Percentiles rank a stretch among this genome's conserved stretches.
Conservation (phyloP, 1,140 invertebrate genomes). For the Aphelinus atriplicis region DNA sequence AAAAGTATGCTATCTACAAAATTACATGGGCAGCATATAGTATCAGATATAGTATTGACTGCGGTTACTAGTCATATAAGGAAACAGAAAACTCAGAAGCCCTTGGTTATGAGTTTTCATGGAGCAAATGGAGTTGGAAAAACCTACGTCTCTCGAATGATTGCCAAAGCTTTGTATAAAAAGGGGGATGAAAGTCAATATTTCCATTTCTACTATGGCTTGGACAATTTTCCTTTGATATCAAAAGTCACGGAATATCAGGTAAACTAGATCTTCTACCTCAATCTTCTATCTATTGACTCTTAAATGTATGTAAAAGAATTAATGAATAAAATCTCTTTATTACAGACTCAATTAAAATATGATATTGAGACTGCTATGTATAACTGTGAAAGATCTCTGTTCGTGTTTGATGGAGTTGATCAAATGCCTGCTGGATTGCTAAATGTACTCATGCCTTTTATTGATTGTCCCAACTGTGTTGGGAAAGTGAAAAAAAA, state of each 20-base stretch:
- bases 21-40: slow-evolving; percentile 74
- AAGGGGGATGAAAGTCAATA: slow-evolving; percentile 79
- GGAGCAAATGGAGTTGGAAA: slow-evolving; percentile 88
- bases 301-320: slow-evolving; percentile 3
- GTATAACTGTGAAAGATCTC: slow-evolving; percentile 74
- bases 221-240: slow-evolving; percentile 78
- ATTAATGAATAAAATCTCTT: slow-evolving; percentile 14
- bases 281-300: slow-evolving; percentile 45
- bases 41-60: slow-evolving; percentile 65
- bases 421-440: slow-evolving; percentile 89
- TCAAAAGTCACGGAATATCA: slow-evolving; percentile 64
- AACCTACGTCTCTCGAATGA: slow-evolving; percentile 83
- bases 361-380: slow-evolving; percentile 72
- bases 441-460: slow-evolving; percentile 87
- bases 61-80: slow-evolving; percentile 69
- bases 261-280: slow-evolving; percentile 49
- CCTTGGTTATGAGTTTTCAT: slow-evolving; percentile 80
- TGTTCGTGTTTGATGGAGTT: slow-evolving; percentile 98
- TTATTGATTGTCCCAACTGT: slow-evolving; percentile 77
- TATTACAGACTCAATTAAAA: slow-evolving; percentile 68
- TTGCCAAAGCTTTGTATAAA: slow-evolving; percentile 79
- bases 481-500: slow-evolving; percentile 62
- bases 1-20: neutral
- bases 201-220: slow-evolving; percentile 84
- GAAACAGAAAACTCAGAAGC: slow-evolving; percentile 68